A percentile compares a stretch with the other conserved stretches of the same genome.
phyloP scores from a whole-genome alignment of 1,140 invertebrate species.

The Aporrectodea caliginosa region DNA sequence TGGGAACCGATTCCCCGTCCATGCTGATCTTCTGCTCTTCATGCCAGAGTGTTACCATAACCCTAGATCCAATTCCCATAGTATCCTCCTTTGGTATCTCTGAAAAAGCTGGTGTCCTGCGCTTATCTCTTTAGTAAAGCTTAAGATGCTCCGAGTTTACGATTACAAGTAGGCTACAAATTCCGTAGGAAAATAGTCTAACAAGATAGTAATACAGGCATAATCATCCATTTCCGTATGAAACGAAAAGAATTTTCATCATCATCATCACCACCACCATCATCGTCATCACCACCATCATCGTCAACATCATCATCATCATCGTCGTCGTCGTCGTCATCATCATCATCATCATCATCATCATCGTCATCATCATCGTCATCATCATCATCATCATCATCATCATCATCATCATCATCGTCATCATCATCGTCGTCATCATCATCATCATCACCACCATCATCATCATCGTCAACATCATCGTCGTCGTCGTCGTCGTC shows the following conservation, averaged over 20 bases:
- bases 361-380: neutral
- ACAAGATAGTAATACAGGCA: too few species aligned
- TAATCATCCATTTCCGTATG: too few species aligned
- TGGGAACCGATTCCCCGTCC: too few species aligned
- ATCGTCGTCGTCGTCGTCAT: neutral
- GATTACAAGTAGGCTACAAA: neutral
- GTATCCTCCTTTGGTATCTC: neutral
- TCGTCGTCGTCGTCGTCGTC: too few species aligned
- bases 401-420: slow-evolving; percentile 8
- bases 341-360: slow-evolving; percentile 10
- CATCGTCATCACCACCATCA: neutral
- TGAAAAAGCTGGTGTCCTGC: neutral
- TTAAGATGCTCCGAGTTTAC: neutral
- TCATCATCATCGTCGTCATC: neutral
- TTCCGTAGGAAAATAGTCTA: neutral
- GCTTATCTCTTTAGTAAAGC: neutral
- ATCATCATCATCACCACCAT: neutral
- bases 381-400: slow-evolving; percentile 8
- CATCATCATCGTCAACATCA: neutral
- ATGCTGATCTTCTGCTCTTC: too few species aligned
- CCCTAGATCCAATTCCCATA: too few species aligned
- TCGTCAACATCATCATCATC: too few species aligned
- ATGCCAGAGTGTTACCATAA: too few species aligned
- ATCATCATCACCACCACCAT: slow-evolving; percentile 1
- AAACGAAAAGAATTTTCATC: neutral